Base-by-base conservation (phyloP, 2,113 vertebrate species). In the Rhea americana region DNA sequence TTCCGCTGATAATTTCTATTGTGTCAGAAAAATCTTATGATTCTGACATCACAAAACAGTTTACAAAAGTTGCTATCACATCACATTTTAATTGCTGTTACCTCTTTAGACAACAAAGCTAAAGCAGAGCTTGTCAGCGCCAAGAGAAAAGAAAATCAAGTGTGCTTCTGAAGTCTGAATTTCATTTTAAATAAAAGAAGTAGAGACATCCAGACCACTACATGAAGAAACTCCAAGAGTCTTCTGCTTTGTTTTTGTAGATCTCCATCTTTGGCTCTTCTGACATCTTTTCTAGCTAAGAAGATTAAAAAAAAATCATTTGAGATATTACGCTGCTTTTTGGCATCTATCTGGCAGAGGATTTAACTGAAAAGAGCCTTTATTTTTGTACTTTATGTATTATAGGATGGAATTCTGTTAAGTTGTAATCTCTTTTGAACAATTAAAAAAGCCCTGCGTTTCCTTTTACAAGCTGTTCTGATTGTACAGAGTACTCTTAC, bases 271-370 rank as follows among this genome's bases (percentile, higher is more conserved):
- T 20, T 89, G 53, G 74, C 41, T 94, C 81, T 91, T 91, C 68
- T 74, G 87, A 93, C 85, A 95, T 91, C 84, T 92, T 62, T 83
- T 83, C 75, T 41, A 85, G 77, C 76, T 92, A 93, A 95, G 95
- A 91, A 93, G 87, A 95, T 93, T 96, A 56, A 70, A 91, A 85
- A 95, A 90, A 88, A 82, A 92, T 79, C 62, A 93, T 90, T 84
- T 66, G 66, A 92, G 74, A 89, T 92, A 91, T 5, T 91, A 74
- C 72, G 89, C 59, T 79, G 53, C 87, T 93, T 91, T 87, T 95
- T 88, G 89, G 87, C 92, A 89, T 82, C 91, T 92, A n/a, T 94
- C 81, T 91, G 58, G 41, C 55, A 48, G 53, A 91, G 76, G 93
- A 90, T 70, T 93, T 93, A 92, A 95, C 58, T 90, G 84, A 93